Evolutionary conservation across 2,888 invertebrate species (phyloP), one percentile per base, ranked within the genome.

Genomic region (Venusia cambrica): DNA sequence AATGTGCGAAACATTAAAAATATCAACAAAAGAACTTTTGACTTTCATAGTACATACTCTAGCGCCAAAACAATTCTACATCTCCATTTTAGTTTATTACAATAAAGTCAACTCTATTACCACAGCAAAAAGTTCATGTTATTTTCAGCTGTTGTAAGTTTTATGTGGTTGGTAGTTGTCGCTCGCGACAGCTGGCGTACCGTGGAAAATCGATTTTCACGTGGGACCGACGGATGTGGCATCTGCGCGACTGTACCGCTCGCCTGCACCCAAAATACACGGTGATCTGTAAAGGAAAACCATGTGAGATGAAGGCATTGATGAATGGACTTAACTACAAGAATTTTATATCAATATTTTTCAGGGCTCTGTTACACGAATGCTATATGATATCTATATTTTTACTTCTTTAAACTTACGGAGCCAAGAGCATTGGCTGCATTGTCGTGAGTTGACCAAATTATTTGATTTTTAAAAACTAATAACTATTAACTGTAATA

Each of bases 1-100:
- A 85, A 85, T 85, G 85, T 83, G 85, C 84, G 81, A 87, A 84
- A 85, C 87, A 84, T 87, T 85, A 84, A 85, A 87, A 83, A 81
- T 85, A 87, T 87, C 85, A 85, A 85, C 85, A 85, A 87, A 80
- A 67, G 79, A 73, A 75, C 81, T 84, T 84, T 80, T 84, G 81
- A 84, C 81, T 81, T 79, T 78, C 77, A 79, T 78, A 81, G 78
- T 81, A 81, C 74, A 78, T 81, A 75, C 59, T 54, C 51, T 45
- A 51, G 53, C 53, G 60, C 73, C 66, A 67, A 52, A 27, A 47
- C 54, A 44, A 46, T 22, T 31, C 26, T 39, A 37, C 46, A 41
- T 48, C 45, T 32, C 30, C 11, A 38, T 38, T 30, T 1, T 1
- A 14, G 32, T 18, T 9, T 11, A 15, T 22, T 38, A 52, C n/a